Base-by-base conservation (phyloP, 2,113 vertebrate genomes). In the Spea bombifrons region DNA sequence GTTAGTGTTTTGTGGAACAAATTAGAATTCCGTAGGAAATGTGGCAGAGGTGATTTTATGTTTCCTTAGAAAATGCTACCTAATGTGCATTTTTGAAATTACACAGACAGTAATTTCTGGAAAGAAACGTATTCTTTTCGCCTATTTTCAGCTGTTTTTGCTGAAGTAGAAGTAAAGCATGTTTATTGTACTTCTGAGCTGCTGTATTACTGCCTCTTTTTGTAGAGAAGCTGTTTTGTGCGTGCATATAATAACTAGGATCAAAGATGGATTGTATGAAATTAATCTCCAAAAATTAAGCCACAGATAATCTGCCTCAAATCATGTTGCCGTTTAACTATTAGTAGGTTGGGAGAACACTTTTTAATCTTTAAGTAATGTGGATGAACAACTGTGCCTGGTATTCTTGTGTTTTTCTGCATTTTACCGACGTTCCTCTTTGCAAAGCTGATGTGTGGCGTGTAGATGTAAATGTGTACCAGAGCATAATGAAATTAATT, bases 241-340 rank as follows among this genome's bases (percentile, higher is more conserved):
- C 65, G 9, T 55, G 52, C 63, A 16, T 73, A n/a, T 71, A 43
- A 79, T 57, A 66, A 57, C 70, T 17, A 55, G 50, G 63, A 55
- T 73, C 7, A 66, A 9, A 63, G 46, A 4, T 52, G 55, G 8
- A 48, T 7, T 46, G 61, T 79, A 79, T 79, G 72, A 79, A 73
- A 66, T 55, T 79, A 79, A 79, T 79, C 69, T 63, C 68, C 70
- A 73, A 79, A 78, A 66, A 79, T 79, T 73, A 73, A 57, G 43
- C 77, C 17, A 4, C 10, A 57, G 13, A 46, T 73, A 79, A 79
- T 79, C 77, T 49, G 52, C 44, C 70, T 73, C 30, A 79, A 73
- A 79, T 73, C 48, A 73, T 79, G 61, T 73, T 72, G 48, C 50
- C 30, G 45, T 72, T 30, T 47, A 57, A 8, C 17, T 49, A 59